These are phyloP conservation scores for Drosophila mayri DNA, from an alignment of 1,140 invertebrate species.

Conservation along the genomic window DNA sequence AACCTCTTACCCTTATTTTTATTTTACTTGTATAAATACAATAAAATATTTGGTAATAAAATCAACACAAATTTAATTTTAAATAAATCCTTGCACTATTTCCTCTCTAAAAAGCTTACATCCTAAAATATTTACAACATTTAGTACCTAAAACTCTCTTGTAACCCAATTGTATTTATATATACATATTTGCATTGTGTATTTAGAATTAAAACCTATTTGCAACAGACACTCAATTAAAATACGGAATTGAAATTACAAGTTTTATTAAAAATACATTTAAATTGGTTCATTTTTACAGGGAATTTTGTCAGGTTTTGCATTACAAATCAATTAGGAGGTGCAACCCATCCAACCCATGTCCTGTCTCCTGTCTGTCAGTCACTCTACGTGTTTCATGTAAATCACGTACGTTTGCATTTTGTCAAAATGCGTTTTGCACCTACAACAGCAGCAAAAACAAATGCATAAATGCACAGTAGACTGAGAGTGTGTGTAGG, in stretches of 20 bases:
- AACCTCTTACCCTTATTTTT: not conserved
- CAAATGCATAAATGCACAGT: constrained; percentile 46
- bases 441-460: constrained; percentile 56
- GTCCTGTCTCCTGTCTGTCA: not conserved
- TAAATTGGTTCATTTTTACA: constrained; percentile 37
- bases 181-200: not conserved
- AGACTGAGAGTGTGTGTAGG: not conserved
- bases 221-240: constrained; percentile 18
- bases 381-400: constrained; percentile 44
- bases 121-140: not conserved
- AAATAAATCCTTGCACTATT: not conserved
- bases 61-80: not conserved
- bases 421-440: constrained; percentile 81
- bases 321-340: constrained; percentile 79
- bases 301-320: constrained; percentile 51
- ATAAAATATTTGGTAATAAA: not conserved
- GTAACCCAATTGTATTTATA: constrained; percentile 4
- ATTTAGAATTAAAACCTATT: constrained; percentile 8
- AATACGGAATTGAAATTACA: constrained; percentile 31
- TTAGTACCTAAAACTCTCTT: not conserved
- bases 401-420: constrained; percentile 81
- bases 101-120: not conserved
- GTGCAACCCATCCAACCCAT: not conserved
- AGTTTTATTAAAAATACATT: constrained; percentile 32
- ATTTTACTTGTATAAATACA: not conserved